Conservation (phyloP, 2,888 invertebrate genomes). For the Eristalis intricaria region DNA sequence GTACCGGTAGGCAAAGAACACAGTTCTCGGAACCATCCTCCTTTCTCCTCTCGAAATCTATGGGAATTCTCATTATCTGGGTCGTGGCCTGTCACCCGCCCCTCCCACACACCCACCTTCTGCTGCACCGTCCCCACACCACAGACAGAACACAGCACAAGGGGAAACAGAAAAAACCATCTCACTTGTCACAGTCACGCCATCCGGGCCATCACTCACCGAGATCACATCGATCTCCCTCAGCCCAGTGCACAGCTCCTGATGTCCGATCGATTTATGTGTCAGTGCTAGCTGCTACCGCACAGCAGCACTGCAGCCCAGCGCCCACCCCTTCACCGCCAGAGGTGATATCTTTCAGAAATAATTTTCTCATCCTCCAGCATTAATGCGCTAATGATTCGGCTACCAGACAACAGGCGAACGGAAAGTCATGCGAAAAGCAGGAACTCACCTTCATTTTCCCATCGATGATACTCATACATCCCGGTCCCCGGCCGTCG, state of each 20-base stretch:
- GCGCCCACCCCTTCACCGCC: slow-evolving; percentile 26
- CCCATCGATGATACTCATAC: slow-evolving; percentile 50
- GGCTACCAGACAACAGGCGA: slow-evolving; percentile 59
- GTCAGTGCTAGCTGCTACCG: slow-evolving; percentile 60
- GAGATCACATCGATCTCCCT: slow-evolving; percentile 26
- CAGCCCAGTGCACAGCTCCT: neutral
- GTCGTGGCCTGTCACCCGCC: neutral
- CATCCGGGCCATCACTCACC: slow-evolving; percentile 36
- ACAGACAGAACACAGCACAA: neutral
- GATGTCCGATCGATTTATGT: slow-evolving; percentile 60
- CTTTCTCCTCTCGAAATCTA: neutral
- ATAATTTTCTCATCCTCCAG: slow-evolving; percentile 68
- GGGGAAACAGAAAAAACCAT: neutral
- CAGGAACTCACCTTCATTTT: slow-evolving; percentile 66
- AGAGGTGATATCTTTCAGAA: slow-evolving; percentile 41
- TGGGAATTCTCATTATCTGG: neutral
- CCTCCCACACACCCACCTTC: neutral
- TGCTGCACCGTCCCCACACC: neutral
- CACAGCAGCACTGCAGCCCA: slow-evolving; percentile 22
- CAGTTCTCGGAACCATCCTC: neutral
- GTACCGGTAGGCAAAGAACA: neutral
- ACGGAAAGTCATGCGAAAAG: slow-evolving; percentile 65
- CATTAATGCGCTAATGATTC: slow-evolving; percentile 68
- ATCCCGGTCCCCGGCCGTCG: neutral
- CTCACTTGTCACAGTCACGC: slow-evolving; percentile 46